Base-by-base conservation (phyloP, 2,888 invertebrate genomes). In the Hydriomena furcata region DNA sequence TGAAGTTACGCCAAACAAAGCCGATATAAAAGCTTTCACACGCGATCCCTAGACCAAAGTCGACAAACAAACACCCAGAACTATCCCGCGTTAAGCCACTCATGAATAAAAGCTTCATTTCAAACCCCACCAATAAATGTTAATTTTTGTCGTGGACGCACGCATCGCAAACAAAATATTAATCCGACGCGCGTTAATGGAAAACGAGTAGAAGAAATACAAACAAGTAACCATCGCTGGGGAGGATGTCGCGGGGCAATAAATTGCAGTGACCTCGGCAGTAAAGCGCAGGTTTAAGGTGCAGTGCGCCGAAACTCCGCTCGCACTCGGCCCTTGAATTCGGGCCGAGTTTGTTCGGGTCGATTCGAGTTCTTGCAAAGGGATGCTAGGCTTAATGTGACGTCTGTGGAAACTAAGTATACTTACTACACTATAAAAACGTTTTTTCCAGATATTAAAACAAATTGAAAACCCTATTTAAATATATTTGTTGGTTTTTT, bases 111-210 rank as follows among this genome's bases (percentile, higher is more conserved):
- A 84, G 82, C 83, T 82, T 82, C 79, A 81, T 80, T 81, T 79
- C 75, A 78, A 82, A 83, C 87, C 88, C 86, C 79, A 82, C 78
- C 84, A 78, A 88, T 88, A 88, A 89, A 90, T 88, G 89, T 86
- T 87, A 89, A 89, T 88, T 90, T 85, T 85, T 77, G 83, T 86
- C 84, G 83, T 76, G 79, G 82, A 77, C 84, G 73, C 82, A 84
- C 83, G 83, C 84, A 81, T 82, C 74, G 84, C 84, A 84, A 88
- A 86, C 87, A 86, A 81, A 89, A 88, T 88, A 87, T 88, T 89
- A 90, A 88, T 88, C 87, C 84, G 72, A 64, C 71, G 76, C 73
- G 84, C 86, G 87, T 81, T 89, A 89, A 90, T 90, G 88, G 88
- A 84, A 84, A 87, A 82, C 80, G 84, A 84, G 84, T 84, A 81